A percentile compares a stretch with the other conserved stretches of the same genome.
Conservation (phyloP, 1,140 invertebrate genomes). For the Solenopsis invicta region DNA sequence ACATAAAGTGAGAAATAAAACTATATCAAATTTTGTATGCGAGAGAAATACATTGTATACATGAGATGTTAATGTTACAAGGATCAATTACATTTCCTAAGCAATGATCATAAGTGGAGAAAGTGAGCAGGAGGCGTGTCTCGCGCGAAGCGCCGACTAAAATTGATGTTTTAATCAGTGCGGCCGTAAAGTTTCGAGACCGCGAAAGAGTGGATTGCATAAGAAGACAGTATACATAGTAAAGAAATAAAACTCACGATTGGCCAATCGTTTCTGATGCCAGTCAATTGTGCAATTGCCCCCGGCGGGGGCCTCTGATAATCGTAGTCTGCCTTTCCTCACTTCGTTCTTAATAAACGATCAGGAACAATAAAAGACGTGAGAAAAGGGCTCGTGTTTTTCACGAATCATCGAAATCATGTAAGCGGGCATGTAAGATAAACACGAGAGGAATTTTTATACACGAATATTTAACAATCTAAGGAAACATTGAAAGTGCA, state of each 20-base stretch:
- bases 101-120: not conserved
- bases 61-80: not conserved
- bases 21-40: not conserved
- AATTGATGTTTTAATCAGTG: slow-evolving; percentile 46
- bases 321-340: not conserved
- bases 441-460: too few species aligned
- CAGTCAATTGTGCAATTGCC: slow-evolving; percentile 6
- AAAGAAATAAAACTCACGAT: slow-evolving; percentile 40
- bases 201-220: slow-evolving; percentile 30
- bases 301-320: not conserved
- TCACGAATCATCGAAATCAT: not conserved
- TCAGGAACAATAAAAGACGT: not conserved
- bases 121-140: slow-evolving; percentile 3
- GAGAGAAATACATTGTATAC: not conserved
- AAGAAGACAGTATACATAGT: slow-evolving; percentile 29
- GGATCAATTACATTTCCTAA: not conserved
- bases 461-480: too few species aligned
- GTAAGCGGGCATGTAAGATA: not conserved
- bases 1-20: not conserved
- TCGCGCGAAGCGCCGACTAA: slow-evolving; percentile 21
- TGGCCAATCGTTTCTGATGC: slow-evolving; percentile 29
- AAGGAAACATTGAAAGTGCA: not conserved
- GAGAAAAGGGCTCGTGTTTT: not conserved
- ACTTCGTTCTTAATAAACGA: slow-evolving; percentile 2
- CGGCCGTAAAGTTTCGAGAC: not conserved